Evolutionary conservation across 1,140 invertebrate species (phyloP), one percentile per base, ranked within the genome.

Genomic region (Arion vulgaris): DNA sequence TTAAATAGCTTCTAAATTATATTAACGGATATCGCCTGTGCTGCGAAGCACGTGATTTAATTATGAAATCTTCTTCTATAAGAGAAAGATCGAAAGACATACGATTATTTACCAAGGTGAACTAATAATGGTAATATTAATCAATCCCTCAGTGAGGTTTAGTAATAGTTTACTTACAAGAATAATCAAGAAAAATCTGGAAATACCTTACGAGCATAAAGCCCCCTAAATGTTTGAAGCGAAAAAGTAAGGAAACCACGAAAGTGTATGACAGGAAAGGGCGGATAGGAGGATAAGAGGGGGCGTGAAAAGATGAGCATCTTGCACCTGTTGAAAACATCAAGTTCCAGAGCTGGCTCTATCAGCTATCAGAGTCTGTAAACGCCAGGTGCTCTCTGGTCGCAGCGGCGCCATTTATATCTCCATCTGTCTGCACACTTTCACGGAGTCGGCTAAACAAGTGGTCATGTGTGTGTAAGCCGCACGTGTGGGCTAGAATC

Each of bases 361-460:
- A 51, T 45, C 73, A 45, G 45, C 57, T 66, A 62, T 51, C 39
- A 32, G 51, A 36, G 74, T 53, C 49, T 76, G 74, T 28, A 38
- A 26, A 2, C 57, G 57, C 76, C 76, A 78, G 76, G 76, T 78
- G 76, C 66, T 78, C 76, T 9, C 76, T 36, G 76, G 76, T 78
- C 76, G 49, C 15, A 15, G 32, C 28, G 76, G 76, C 76, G 76
- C 76, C 76, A 78, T 53, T 17, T n/a, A 9, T 78, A 78, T 78
- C 76, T 57, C 53, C 76, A 78, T 57, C 76, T 78, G 76, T 78
- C 76, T 57, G 76, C 76, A 66, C 76, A 78, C 76, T 66, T 78
- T 49, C 53, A 36, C 76, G 32, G 57, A 23, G 53, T 28, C 76
- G 28, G 38, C 36, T 49, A 78, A 57, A 68, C 76, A 78, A 78